Base-by-base conservation (phyloP, 2,113 vertebrate genomes). In the Colius striatus region DNA sequence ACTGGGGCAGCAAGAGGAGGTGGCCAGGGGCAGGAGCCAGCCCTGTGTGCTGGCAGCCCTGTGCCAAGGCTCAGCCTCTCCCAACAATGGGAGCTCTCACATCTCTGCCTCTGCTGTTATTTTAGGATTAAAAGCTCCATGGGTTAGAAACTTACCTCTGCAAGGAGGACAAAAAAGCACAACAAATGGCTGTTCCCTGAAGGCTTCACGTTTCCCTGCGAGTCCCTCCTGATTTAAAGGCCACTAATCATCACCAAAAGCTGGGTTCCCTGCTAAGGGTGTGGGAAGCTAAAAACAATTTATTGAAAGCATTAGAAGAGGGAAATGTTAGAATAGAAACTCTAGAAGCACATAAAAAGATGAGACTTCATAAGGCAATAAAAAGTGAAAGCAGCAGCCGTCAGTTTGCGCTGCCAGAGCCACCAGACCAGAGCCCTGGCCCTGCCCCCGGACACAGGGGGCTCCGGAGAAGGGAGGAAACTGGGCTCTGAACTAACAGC, bases 41-140 rank as follows among this genome's bases (percentile, higher is more conserved):
- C 79, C 38, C 54, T 9, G 2, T 0, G 0, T 12, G n/a, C n/a
- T 9, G 9, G 76, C 95, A 95, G 87, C 94, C n/a, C n/a, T n/a
- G n/a, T n/a, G n/a, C n/a, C n/a, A 45, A 19, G 76, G 89, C 60
- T 96, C 92, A 87, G 82, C 87, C 36, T 73, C 96, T 86, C 87
- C 27, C 29, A 94, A 92, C 91, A 94, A 87, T 7, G 13, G 45
- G 45, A 84, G 73, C 63, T 62, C 62, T 89, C 82, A 66, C 41
- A 15, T 95, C 94, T 96, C 96, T 97, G 74, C 91, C 74, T 92
- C 84, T 84, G 96, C 96, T 85, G 90, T 96, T 97, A 96, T 97
- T 98, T 98, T 89, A 84, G 93, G 97, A 97, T 97, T 96, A 96
- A 93, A 95, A 96, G 94, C 96, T 97, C 85, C 1, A 0, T 73